Base-by-base conservation (phyloP, 1,140 invertebrate species). In the Drosophila novamexicana region DNA sequence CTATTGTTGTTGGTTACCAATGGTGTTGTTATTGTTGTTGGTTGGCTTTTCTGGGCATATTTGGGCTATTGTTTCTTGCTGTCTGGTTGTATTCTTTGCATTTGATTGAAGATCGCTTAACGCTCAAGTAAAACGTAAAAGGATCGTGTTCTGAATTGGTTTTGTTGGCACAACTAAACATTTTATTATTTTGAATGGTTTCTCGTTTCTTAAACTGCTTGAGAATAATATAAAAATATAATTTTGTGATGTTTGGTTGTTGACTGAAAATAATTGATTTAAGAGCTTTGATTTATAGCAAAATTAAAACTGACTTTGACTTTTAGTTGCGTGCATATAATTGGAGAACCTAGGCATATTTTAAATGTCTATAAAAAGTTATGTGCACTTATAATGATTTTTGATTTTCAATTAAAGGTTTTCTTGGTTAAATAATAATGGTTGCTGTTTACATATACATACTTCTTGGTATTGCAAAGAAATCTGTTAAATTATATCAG, bases 331-430 rank as follows among this genome's bases (percentile, higher is more conserved):
- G 75, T 75, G 75, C 67, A 49, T 75, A 80, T 68, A 78, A 73
- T 77, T 69, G 49, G 34, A 66, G 44, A 83, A 84, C 58, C 63
- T 81, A 79, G 74, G 56, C 49, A 54, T 81, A 81, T 42, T 84
- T 73, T 79, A 68, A 66, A 67, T 77, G 52, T 66, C 68, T 80
- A 84, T 49, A 67, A 85, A 29, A 75, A 63, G 54, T 81, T 86
- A 81, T 83, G 79, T 88, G 83, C 83, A 86, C 83, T 86, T 86
- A 86, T 66, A 88, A 88, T 83, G 79, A 86, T 89, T 86, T 86
- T 86, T 86, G 83, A 86, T 86, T 86, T 77, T 88, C 79, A 81
- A 85, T 85, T 72, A 44, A 75, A 73, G 75, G 52, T 44, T 63
- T 56, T 70, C 54, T 39, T 65, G 14, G 42, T 74, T 62, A 73